Conservation (phyloP, 2,888 invertebrate species). For the Dicyrtomina minuta region DNA sequence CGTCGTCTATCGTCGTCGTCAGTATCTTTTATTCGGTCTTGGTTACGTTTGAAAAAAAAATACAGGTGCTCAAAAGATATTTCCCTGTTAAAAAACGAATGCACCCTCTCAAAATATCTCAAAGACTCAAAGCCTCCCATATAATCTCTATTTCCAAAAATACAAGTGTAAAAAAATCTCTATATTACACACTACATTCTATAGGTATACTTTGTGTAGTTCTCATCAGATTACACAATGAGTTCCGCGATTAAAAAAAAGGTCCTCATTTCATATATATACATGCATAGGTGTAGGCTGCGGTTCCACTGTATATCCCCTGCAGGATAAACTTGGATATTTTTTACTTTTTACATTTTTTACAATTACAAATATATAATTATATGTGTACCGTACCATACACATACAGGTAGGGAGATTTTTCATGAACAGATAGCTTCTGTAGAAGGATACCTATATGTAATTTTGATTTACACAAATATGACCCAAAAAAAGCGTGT, state of each 20-base stretch:
- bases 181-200: too few relatives aligned
- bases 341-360: neutral
- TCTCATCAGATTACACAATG: slow-evolving; percentile 32
- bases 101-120: slow-evolving; percentile 39
- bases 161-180: neutral
- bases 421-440: too few relatives aligned
- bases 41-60: slow-evolving; percentile 26
- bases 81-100: slow-evolving; percentile 32
- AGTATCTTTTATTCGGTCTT: slow-evolving; percentile 32
- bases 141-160: neutral
- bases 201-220: slow-evolving; percentile 1
- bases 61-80: slow-evolving; percentile 35
- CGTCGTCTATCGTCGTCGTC: neutral
- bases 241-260: slow-evolving; percentile 26
- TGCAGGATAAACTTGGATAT: neutral
- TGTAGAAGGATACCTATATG: neutral
- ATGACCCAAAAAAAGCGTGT: slow-evolving; percentile 14
- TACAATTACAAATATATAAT: too few relatives aligned
- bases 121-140: neutral
- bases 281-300: neutral
- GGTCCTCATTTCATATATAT: neutral
- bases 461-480: neutral
- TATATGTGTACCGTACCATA: neutral
- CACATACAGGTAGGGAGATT: too few relatives aligned
- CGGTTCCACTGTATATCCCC: too few relatives aligned